Base-by-base conservation (phyloP, 2,797 vertebrate species). In the Euthynnus affinis region DNA sequence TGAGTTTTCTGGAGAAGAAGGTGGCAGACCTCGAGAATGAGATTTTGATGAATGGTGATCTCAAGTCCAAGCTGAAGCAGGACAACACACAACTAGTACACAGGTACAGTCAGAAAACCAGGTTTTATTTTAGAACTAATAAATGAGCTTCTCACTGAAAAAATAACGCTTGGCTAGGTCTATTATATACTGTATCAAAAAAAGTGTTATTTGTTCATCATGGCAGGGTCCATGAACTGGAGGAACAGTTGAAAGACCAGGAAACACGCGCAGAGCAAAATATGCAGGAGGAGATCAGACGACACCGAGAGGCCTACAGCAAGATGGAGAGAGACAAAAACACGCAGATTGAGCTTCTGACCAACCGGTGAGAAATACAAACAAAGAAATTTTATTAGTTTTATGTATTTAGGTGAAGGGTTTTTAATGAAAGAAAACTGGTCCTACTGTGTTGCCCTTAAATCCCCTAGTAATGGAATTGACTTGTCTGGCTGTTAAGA, bases 231-330 rank as follows among this genome's bases (percentile, higher is more conserved):
- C 93, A 99, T 10, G 98, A 98, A 78, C 91, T 99, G 66, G 98
- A 99, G 91, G 98, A 99, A 91, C 96, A 98, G 83, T 83, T 99
- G 83, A 99, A 98, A 91, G 98, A 99, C 80, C 97, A 99, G 92
- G 98, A 99, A 93, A 94, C 95, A 3, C 95, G 94, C 8, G 96
- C 97, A 0, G 96, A 98, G 48, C 96, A 97, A 83, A 94, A 89
- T 3, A 88, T 97, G 87, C 96, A 96, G 71, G 96, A 96, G 63
- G 96, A 96, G 78, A 88, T 94, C 9, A 96, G 96, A 79, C 94
- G 97, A 64, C 98, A 99, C 71, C 82, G 97, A 12, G 98, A 99
- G 80, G 93, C 95, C 75, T 97, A 96, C 83, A 92, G 81, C 92
- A 98, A 97, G 88, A 95, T 98, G 80, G 97, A 98, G 92, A 94